phyloP scores from a whole-genome alignment of 2,113 vertebrate species.

The Chlamydotis undulata region DNA sequence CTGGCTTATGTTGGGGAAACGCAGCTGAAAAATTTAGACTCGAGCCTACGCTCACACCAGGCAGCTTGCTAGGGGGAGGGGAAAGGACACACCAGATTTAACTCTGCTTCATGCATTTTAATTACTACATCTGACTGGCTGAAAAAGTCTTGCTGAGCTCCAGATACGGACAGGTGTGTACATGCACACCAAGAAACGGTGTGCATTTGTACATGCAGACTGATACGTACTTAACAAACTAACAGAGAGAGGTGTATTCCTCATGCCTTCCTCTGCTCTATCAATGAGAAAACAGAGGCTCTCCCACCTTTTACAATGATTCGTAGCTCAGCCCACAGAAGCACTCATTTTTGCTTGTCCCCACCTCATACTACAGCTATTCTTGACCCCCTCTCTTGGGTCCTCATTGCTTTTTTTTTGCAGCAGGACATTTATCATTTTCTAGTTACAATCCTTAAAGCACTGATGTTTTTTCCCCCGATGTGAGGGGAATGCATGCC shows the following conservation, averaged over 20 bases:
- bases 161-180: neutral
- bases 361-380: neutral
- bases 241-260: neutral
- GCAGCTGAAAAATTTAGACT: neutral
- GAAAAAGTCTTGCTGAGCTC: neutral
- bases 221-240: accelerated
- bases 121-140: neutral
- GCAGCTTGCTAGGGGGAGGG: neutral
- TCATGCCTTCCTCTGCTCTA: neutral
- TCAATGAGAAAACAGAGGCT: neutral
- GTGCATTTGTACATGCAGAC: neutral
- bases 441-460: neutral
- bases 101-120: conserved; percentile 35
- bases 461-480: neutral
- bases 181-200: neutral
- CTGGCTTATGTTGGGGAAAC: neutral
- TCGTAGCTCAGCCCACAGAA: neutral
- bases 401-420: neutral
- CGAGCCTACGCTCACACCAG: neutral
- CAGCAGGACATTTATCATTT: neutral
- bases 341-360: neutral
- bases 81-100: neutral
- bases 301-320: neutral
- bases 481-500: neutral
- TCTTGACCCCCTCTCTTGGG: neutral